phyloP scores from a whole-genome alignment of 2,888 invertebrate species.

The Marasmarcha lunaedactyla region DNA sequence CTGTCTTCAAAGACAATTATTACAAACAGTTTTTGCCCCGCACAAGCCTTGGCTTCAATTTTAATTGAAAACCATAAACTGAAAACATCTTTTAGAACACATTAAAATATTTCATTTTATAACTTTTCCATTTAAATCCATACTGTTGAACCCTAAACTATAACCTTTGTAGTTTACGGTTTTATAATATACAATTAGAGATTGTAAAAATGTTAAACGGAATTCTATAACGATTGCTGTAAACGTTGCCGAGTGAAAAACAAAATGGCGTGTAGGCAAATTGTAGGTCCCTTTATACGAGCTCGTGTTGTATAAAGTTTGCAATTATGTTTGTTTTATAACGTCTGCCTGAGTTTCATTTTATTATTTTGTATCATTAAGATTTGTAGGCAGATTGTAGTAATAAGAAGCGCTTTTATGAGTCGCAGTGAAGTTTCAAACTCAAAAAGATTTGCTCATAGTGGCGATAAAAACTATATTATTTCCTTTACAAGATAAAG shows the following conservation, averaged over 20 bases:
- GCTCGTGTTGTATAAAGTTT: slow-evolving; percentile 43
- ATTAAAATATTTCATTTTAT: slow-evolving; percentile 14
- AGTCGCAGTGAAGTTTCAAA: no score
- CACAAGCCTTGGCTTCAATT: no score
- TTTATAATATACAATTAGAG: slow-evolving; percentile 66
- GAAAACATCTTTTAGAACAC: no score
- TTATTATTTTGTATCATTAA: slow-evolving; percentile 18
- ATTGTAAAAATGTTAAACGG: slow-evolving; percentile 65
- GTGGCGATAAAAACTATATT: no score
- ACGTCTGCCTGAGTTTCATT: slow-evolving; percentile 4
- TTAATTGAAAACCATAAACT: no score
- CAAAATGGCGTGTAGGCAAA: slow-evolving; percentile 39
- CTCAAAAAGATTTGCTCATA: no score
- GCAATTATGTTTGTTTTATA: slow-evolving; percentile 37
- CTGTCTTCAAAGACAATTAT: no score
- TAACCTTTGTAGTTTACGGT: slow-evolving; percentile 35
- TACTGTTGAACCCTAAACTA: slow-evolving; percentile 19
- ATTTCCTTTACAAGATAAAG: no score
- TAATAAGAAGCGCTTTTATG: no score
- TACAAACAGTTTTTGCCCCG: no score
- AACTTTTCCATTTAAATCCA: slow-evolving; percentile 24
- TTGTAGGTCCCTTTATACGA: slow-evolving; percentile 34
- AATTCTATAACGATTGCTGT: slow-evolving; percentile 47
- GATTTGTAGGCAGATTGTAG: neutral
- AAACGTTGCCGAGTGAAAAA: slow-evolving; percentile 22